Conservation (phyloP, 2,888 invertebrate species). For the Zaprionus lineosus region DNA sequence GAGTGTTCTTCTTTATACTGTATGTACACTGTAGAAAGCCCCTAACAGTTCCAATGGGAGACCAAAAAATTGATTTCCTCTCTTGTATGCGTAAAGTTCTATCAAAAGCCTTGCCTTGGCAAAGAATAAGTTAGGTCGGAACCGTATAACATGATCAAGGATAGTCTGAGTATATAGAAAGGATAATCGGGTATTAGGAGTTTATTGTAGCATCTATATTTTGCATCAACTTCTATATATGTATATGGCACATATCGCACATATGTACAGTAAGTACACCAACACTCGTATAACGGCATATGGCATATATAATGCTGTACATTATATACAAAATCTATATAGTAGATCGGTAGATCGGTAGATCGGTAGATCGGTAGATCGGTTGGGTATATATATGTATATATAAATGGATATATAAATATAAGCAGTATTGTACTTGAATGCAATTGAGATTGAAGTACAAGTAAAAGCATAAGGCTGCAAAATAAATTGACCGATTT, state of each 20-base stretch:
- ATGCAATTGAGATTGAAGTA: conserved; percentile 23
- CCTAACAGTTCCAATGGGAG: too few relatives aligned
- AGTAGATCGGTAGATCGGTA: too few relatives aligned
- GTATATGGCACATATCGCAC: conserved; percentile 73
- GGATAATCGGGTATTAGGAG: too few relatives aligned
- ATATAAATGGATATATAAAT: neutral
- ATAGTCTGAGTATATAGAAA: too few relatives aligned
- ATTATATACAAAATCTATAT: conserved; percentile 44
- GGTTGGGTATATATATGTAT: conserved; percentile 16
- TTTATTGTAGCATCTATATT: neutral
- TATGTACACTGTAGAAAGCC: too few relatives aligned
- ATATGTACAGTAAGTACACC: conserved; percentile 56
- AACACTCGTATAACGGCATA: conserved; percentile 19
- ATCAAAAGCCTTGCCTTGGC: too few relatives aligned
- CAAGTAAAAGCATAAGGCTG: conserved; percentile 46
- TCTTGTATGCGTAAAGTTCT: too few relatives aligned
- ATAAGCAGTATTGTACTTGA: conserved; percentile 37
- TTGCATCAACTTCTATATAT: conserved; percentile 9
- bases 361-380: too few relatives aligned
- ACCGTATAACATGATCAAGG: too few relatives aligned
- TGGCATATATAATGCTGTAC: conserved; percentile 38
- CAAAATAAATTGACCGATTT: conserved; percentile 64
- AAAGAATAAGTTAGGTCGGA: too few relatives aligned
- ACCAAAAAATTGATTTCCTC: too few relatives aligned
- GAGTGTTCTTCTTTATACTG: too few relatives aligned